Conservation (phyloP, 92 coral and sea anemone genomes). For the Actinernus sp. region DNA sequence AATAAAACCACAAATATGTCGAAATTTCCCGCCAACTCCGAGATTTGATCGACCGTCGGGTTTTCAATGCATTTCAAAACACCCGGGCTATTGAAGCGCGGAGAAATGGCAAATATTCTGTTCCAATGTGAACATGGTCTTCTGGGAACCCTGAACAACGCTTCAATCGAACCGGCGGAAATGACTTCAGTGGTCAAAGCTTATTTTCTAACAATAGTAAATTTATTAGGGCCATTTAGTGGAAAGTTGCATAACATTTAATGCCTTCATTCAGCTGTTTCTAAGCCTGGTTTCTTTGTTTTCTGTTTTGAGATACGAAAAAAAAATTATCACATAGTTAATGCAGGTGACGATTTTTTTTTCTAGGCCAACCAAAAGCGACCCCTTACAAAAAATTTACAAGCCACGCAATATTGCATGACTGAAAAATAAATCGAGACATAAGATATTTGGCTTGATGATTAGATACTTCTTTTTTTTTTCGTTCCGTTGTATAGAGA, state of each 20-base stretch:
- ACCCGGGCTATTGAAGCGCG: not conserved
- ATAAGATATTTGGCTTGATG: no score
- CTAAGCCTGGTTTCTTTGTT: no score
- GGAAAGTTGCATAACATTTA: no score
- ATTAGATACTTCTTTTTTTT: no score
- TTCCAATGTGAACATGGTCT: not conserved
- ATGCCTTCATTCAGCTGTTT: no score
- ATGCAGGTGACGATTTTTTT: slow-evolving; percentile 43
- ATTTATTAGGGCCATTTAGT: no score
- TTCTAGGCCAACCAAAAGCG: slow-evolving; percentile 1
- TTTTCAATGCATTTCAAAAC: not conserved
- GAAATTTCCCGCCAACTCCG: not conserved
- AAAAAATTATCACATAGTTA: slow-evolving; percentile 29
- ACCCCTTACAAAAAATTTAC: slow-evolving; percentile 10
- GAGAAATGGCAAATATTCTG: not conserved
- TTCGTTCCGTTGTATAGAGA: no score
- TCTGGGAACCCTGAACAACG: not conserved
- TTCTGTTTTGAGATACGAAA: no score
- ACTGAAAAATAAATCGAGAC: no score
- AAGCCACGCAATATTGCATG: slow-evolving; percentile 1
- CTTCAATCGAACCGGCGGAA: not conserved
- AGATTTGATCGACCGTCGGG: not conserved
- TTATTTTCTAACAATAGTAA: no score
- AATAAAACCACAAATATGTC: no score
- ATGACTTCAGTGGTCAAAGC: no score